Evolutionary conservation across 2,797 vertebrate genomes (phyloP).

Genomic region (Eulemur rubriventer): DNA sequence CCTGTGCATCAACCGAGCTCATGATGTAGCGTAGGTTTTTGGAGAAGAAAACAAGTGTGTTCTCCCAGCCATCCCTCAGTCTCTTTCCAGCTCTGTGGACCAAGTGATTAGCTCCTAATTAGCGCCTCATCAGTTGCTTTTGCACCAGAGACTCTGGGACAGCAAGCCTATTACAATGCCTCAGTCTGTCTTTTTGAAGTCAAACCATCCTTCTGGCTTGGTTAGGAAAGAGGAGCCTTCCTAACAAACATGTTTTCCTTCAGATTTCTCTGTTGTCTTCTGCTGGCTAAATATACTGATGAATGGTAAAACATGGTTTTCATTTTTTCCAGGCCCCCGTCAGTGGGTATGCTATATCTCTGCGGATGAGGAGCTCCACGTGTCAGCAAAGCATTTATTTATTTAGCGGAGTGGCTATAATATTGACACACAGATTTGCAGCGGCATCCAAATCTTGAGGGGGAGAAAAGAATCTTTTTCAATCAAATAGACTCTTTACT

Average conservation of each 20-base stretch:
- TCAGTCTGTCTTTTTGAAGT: not conserved
- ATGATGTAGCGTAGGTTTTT: not conserved
- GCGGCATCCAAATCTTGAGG: not conserved
- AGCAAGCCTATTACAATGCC: not conserved
- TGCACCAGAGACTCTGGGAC: not conserved
- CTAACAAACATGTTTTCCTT: not conserved
- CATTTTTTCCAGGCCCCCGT: not conserved
- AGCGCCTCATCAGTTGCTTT: not conserved
- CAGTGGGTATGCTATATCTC: not conserved
- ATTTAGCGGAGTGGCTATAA: not conserved
- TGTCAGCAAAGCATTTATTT: not conserved
- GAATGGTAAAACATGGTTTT: not conserved
- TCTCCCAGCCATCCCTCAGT: not conserved
- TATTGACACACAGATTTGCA: not conserved
- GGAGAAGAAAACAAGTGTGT: not conserved
- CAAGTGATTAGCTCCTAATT: conserved; percentile 34
- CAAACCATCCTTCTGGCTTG: not conserved
- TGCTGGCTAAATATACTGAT: not conserved
- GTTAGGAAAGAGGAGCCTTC: not conserved
- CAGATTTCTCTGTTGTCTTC: not conserved
- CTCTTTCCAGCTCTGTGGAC: not conserved
- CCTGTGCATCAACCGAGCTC: not conserved
- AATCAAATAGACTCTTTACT: not conserved
- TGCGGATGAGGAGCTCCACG: not conserved
- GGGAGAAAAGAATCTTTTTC: not conserved